These are phyloP conservation scores for Harpalus rubripes DNA, from an alignment of 2,888 invertebrate genomes.

Conservation along the genomic window DNA sequence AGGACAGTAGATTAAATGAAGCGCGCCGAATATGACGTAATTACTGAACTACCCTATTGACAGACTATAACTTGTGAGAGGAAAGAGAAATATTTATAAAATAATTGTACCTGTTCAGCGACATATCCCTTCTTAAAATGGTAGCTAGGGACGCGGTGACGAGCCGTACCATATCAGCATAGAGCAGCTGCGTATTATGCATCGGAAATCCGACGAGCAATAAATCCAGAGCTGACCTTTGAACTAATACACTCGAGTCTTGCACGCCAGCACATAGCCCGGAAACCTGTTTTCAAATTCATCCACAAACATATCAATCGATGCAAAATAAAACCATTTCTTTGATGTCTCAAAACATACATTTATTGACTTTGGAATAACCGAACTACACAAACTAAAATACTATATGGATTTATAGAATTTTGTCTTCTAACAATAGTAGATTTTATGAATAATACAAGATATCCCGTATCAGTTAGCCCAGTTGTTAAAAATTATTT, in stretches of 20 bases:
- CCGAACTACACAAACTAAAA: neutral
- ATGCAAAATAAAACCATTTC: conserved; percentile 9
- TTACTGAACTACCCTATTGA: no score
- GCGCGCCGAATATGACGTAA: no score
- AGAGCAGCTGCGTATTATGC: conserved; percentile 86
- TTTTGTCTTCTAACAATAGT: no score
- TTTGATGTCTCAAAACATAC: neutral
- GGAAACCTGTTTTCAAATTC: conserved; percentile 79
- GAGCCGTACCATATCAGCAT: conserved; percentile 85
- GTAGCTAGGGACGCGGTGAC: conserved; percentile 87
- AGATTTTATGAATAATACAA: no score
- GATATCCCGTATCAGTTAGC: no score
- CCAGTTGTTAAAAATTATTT: no score
- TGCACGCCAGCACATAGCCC: conserved; percentile 89
- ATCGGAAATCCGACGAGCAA: conserved; percentile 90
- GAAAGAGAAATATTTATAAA: no score
- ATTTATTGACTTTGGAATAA: conserved; percentile 17
- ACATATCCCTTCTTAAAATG: conserved; percentile 92
- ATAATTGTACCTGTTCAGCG: conserved; percentile 84
- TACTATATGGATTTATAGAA: neutral
- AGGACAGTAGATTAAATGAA: no score
- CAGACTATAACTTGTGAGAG: no score
- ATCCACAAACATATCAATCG: conserved; percentile 46
- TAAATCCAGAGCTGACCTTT: conserved; percentile 91
- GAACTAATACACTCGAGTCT: conserved; percentile 89